Percentiles rank a stretch among this genome's conserved stretches.
Evolutionary conservation across 2,888 invertebrate species (phyloP).

Genomic region (Apodemia duryi): DNA sequence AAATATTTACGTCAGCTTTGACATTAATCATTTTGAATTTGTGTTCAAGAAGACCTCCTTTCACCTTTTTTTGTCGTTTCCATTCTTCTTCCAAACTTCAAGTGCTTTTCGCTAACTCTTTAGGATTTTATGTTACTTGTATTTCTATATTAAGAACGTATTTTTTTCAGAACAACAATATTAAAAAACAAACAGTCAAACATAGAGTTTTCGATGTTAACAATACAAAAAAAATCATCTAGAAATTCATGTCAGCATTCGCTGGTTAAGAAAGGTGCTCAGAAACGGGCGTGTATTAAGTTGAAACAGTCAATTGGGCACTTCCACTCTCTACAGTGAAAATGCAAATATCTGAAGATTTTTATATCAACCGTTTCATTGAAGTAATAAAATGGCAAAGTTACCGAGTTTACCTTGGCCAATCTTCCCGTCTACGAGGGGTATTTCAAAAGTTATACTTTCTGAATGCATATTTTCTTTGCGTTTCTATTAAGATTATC

Average conservation of each 20-base stretch:
- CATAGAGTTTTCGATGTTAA: too few relatives aligned
- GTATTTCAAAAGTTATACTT: background rate
- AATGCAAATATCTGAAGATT: constrained; percentile 15
- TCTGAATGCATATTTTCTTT: constrained; percentile 12
- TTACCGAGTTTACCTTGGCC: constrained; percentile 11
- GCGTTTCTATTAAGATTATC: constrained; percentile 2
- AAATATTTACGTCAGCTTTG: too few relatives aligned
- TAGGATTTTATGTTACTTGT: too few relatives aligned
- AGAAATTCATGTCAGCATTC: background rate
- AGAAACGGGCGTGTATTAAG: constrained; percentile 10
- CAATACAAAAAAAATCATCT: too few relatives aligned
- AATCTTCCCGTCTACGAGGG: background rate
- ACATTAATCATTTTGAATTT: too few relatives aligned
- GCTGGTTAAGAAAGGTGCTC: constrained; percentile 7
- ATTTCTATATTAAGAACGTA: too few relatives aligned
- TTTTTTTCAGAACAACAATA: too few relatives aligned
- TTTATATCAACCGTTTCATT: constrained; percentile 12
- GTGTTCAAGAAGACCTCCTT: too few relatives aligned
- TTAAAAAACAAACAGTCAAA: too few relatives aligned
- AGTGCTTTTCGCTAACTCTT: too few relatives aligned
- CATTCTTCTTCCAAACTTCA: too few relatives aligned
- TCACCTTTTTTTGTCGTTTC: too few relatives aligned
- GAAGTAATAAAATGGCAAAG: constrained; percentile 11
- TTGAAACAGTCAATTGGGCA: constrained; percentile 13
- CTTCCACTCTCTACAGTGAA: constrained; percentile 10